Conservation (phyloP, 2,797 vertebrate species). For the Tokudaia tokunoshimensis region DNA sequence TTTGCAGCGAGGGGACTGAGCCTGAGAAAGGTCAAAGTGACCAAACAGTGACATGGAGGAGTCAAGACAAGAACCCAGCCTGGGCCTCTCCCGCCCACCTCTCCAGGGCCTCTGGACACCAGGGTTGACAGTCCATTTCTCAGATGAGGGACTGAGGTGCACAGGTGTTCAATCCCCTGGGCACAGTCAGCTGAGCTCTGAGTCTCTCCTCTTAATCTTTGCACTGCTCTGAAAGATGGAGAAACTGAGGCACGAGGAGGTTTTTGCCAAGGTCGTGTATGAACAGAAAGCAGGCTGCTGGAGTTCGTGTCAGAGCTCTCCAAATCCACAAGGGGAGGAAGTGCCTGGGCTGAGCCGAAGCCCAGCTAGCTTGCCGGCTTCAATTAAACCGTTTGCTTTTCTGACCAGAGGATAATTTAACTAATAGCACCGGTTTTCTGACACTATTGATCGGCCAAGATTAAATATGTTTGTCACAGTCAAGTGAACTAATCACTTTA, state of each 20-base stretch:
- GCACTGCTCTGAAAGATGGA: neutral
- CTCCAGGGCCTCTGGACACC: neutral
- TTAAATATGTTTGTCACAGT: conserved; percentile 86
- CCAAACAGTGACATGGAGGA: neutral
- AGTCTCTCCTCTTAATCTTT: conserved; percentile 14
- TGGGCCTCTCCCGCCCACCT: neutral
- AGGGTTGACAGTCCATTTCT: neutral
- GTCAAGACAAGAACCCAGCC: neutral
- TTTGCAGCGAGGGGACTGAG: neutral
- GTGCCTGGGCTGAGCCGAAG: neutral
- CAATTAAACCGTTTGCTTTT: conserved; percentile 80
- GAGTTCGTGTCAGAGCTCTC: conserved; percentile 23
- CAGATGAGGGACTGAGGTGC: conserved; percentile 15
- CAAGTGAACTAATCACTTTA: conserved; percentile 86
- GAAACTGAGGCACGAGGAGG: conserved; percentile 45
- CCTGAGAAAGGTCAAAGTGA: neutral
- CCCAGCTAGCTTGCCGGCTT: conserved; percentile 68
- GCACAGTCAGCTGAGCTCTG: neutral
- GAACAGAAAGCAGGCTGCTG: conserved; percentile 10
- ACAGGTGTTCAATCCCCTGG: neutral
- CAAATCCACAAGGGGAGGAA: neutral
- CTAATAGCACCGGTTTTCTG: conserved; percentile 82
- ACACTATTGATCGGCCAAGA: conserved; percentile 81
- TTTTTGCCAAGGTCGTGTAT: neutral
- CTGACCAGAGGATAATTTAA: conserved; percentile 80